Conservation (phyloP, 2,888 invertebrate genomes). For the Rotaria socialis region DNA sequence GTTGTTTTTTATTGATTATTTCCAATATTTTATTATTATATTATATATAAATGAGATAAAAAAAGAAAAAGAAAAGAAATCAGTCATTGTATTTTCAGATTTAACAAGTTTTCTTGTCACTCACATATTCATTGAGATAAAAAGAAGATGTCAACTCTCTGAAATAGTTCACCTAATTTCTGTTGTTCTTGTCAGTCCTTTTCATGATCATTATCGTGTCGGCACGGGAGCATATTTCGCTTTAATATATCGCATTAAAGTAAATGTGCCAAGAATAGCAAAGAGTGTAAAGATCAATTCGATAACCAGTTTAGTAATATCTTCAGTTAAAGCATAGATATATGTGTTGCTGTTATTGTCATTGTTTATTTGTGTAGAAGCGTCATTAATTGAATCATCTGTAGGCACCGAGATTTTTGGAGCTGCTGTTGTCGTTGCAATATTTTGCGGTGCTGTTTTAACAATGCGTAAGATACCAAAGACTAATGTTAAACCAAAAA, state of each 20-base stretch:
- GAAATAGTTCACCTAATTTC: not conserved
- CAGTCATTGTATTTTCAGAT: not conserved
- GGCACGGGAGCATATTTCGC: not conserved
- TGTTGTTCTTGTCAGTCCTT: not conserved
- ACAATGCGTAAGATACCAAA: slow-evolving; percentile 26
- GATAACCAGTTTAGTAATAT: slow-evolving; percentile 5
- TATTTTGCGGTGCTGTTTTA: not conserved
- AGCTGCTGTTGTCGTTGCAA: not conserved
- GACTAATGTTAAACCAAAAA: not conserved
- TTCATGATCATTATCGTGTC: not conserved
- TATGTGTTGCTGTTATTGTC: not conserved
- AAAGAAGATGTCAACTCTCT: too few relatives aligned
- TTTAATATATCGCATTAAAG: slow-evolving; percentile 5
- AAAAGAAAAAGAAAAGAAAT: not conserved
- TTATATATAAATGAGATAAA: not conserved
- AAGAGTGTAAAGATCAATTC: not conserved
- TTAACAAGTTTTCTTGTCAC: not conserved
- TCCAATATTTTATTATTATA: not conserved
- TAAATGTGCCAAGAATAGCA: not conserved
- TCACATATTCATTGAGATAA: too few relatives aligned
- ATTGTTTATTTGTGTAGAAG: not conserved
- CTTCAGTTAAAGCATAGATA: not conserved
- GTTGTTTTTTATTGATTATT: too few relatives aligned
- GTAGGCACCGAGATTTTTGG: not conserved
- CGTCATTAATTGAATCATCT: not conserved